Evolutionary conservation across 1,140 invertebrate species (phyloP), one percentile per base, ranked within the genome.

Genomic region (Saccostrea glomerata): DNA sequence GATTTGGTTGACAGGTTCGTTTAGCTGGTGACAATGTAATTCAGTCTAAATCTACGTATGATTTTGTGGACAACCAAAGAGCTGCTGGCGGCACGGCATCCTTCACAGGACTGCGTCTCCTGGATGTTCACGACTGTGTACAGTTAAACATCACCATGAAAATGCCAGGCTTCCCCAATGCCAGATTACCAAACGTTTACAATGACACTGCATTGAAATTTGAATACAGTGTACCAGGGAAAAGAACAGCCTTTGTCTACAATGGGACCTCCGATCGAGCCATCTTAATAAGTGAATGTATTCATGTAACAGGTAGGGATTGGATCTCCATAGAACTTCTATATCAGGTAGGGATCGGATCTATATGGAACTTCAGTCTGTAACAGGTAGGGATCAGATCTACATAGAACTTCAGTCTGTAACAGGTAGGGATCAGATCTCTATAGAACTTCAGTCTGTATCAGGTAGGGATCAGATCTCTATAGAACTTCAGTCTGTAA

Each of bases 61-160:
- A 88, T 47, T 85, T 58, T 9, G 82, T 89, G 25, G 84, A 89
- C 17, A 83, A 87, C 36, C 85, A 90, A 36, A 23, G 90, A 84
- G 90, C 90, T 7, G 54, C 30, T 1, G 25, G 23, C 54, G 90
- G 90, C 40, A 73, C 56, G 15, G 88, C 84, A 3, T 47, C 77
- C 1, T 90, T 90, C 77, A 89, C 25, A 54, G 90, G 85, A 88
- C 60, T 90, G 1, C 47, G 73, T 47, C 12, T 90, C 9, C 70
- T 90, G 9, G 90, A 90, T 85, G 85, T 89, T 11, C 88, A 88
- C 86, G 1, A 47, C 11, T 86, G 86, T 88, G 86, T 85, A 20
- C 86, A 82, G 55, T 82, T 90, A 17, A 90, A 90, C 83, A 84
- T 88, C 5, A 90, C 90, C 15, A 82, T 89, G 85, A 89, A 82